Evolutionary conservation across 2,888 invertebrate genomes (phyloP).

Genomic region (Urechis unicinctus): DNA sequence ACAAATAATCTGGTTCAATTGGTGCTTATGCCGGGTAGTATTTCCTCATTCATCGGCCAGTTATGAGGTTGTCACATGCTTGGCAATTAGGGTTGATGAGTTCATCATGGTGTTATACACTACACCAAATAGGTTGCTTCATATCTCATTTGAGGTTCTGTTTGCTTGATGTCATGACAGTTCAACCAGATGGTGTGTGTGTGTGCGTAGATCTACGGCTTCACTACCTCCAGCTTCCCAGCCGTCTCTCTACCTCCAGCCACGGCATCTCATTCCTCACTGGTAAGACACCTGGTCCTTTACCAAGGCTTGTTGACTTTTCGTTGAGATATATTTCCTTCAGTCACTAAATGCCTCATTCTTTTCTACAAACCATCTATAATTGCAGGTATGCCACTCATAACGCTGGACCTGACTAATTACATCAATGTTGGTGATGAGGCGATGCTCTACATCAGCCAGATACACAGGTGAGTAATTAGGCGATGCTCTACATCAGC

Average conservation of each 20-base stretch:
- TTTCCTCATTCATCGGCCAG: background rate
- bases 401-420: conserved; percentile 39
- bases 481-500: no score
- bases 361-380: no score
- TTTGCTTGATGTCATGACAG: no score
- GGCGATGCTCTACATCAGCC: conserved; percentile 32
- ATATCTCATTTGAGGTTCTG: background rate
- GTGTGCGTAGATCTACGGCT: no score
- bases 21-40: background rate
- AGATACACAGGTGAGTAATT: conserved; percentile 32
- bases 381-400: conserved; percentile 33
- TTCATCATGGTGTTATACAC: no score
- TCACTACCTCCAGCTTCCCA: conserved; percentile 32
- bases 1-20: background rate
- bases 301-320: no score
- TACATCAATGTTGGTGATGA: conserved; percentile 39
- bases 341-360: no score
- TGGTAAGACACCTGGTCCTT: no score
- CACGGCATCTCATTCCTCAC: conserved; percentile 10
- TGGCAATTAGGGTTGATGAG: no score
- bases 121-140: no score
- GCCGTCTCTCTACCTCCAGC: conserved; percentile 23
- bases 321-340: background rate
- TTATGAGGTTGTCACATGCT: background rate
- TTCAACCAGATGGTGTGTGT: no score